phyloP scores from a whole-genome alignment of 2,888 invertebrate genomes.

The Ephialtes manifestator region DNA sequence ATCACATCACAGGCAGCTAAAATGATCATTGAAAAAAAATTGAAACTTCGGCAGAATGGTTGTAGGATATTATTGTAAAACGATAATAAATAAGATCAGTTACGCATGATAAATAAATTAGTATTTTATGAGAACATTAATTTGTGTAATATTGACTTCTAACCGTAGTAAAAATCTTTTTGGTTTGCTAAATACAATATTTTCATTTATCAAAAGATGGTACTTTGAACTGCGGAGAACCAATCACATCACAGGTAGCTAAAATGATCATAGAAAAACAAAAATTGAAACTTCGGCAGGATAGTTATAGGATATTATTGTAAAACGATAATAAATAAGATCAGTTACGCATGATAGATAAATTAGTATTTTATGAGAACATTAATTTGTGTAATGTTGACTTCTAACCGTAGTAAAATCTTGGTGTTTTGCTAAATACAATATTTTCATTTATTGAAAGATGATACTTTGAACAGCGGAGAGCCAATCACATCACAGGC shows the following conservation, averaged over 20 bases:
- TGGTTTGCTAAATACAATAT: not conserved
- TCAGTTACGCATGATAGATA: not conserved
- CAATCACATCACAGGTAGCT: not conserved
- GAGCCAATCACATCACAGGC: not conserved
- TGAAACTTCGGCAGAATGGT: no score
- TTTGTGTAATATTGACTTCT: not conserved
- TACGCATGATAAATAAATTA: not conserved
- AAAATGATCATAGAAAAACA: no score
- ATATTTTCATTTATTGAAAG: constrained; percentile 8
- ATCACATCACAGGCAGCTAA: not conserved
- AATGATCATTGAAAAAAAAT: no score
- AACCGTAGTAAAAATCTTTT: not conserved
- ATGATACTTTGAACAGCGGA: constrained; percentile 8
- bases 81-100: not conserved
- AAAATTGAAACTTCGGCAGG: no score
- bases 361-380: not conserved
- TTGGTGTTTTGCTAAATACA: not conserved
- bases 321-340: no score
- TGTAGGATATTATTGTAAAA: no score
- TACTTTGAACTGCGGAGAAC: constrained; percentile 9
- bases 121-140: not conserved
- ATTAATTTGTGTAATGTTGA: not conserved
- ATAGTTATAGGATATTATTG: no score
- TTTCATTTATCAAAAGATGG: constrained; percentile 2
- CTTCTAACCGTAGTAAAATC: not conserved